Evolutionary conservation across 2,888 invertebrate species (phyloP).

Genomic region (Athalia circularis): DNA sequence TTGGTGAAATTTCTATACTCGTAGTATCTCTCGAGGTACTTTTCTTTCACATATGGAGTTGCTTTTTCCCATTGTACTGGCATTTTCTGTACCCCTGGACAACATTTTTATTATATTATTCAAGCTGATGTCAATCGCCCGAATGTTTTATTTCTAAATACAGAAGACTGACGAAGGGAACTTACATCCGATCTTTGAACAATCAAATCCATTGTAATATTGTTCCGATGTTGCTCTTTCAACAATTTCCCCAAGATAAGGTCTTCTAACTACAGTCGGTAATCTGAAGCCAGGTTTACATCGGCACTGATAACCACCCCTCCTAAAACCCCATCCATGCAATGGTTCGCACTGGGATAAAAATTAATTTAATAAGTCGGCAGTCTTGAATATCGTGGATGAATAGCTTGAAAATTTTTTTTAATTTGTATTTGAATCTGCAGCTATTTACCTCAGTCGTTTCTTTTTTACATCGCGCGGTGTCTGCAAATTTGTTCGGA

Average conservation of each 20-base stretch:
- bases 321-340: conserved; percentile 95
- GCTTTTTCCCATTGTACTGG: conserved; percentile 90
- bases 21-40: conserved; percentile 83
- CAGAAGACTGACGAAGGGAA: conserved; percentile 55
- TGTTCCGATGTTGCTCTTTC: conserved; percentile 95
- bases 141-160: background rate
- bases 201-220: conserved; percentile 95
- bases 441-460: conserved; percentile 84
- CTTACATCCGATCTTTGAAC: conserved; percentile 93
- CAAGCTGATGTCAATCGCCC: background rate
- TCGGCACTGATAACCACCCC: conserved; percentile 96
- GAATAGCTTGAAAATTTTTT: background rate
- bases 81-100: conserved; percentile 87
- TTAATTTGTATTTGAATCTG: background rate
- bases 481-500: conserved; percentile 92
- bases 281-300: conserved; percentile 92
- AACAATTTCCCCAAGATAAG: conserved; percentile 94
- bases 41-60: conserved; percentile 81
- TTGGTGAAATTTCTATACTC: conserved; percentile 84
- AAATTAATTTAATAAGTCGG: background rate
- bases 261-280: conserved; percentile 90
- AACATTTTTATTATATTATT: conserved; percentile 48
- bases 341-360: conserved; percentile 90
- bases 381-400: no score
- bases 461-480: conserved; percentile 92